Conservation (phyloP, 2,113 vertebrate genomes). For the Melanocharis versteri region DNA sequence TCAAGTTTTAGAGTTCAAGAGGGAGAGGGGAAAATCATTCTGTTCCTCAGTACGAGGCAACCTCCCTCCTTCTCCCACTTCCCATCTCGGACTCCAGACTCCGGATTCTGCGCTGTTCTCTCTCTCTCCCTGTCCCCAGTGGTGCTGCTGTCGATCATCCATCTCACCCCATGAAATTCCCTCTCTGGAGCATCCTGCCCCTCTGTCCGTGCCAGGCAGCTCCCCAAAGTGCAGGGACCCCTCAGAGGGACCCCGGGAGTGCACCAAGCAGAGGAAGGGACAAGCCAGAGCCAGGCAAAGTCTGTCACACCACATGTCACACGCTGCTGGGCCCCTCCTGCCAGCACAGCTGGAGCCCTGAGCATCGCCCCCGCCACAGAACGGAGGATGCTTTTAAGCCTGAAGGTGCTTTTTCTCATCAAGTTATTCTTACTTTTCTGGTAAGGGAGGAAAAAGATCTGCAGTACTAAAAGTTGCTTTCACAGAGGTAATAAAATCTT, state of each 20-base stretch:
- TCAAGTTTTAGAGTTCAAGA: neutral
- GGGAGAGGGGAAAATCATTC: neutral
- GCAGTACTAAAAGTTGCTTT: neutral
- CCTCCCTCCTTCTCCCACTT: neutral
- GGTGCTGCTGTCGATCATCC: neutral
- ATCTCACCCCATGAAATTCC: neutral
- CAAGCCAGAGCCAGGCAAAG: neutral
- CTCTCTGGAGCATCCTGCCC: slow-evolving; percentile 8
- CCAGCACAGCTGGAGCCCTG: neutral
- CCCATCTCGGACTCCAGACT: neutral
- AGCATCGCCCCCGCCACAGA: accelerated
- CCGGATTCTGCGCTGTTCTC: neutral
- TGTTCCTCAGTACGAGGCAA: neutral
- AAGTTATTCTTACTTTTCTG: neutral
- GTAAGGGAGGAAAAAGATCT: neutral
- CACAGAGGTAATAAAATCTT: neutral
- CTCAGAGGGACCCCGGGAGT: neutral
- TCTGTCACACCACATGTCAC: slow-evolving; percentile 29
- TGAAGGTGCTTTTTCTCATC: neutral
- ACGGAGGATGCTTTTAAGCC: neutral
- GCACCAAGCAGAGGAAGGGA: neutral
- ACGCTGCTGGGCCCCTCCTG: neutral
- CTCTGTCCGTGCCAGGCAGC: neutral
- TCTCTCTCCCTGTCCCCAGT: neutral
- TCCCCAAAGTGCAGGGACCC: neutral